Conservation (phyloP, 2,113 vertebrate genomes). For the Pangasianodon gigas region DNA sequence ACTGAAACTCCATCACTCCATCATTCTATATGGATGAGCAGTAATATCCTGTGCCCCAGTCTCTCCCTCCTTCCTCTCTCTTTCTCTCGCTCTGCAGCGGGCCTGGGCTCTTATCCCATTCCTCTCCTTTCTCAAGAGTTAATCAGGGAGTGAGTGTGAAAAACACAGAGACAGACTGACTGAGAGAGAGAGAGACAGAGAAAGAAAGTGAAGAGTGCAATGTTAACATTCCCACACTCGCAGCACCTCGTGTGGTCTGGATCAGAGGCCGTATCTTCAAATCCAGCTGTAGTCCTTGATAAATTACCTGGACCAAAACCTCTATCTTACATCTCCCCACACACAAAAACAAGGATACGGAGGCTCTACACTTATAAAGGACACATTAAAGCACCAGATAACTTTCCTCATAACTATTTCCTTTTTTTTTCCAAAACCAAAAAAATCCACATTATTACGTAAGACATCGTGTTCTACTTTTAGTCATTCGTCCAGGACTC, state of each 20-base stretch:
- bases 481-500: background rate
- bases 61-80: background rate
- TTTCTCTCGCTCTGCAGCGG: background rate
- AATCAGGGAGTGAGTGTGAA: slow-evolving; percentile 24
- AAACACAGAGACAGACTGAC: background rate
- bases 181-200: background rate
- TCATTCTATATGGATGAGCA: slow-evolving; percentile 37
- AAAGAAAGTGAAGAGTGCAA: background rate
- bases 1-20: slow-evolving; percentile 38
- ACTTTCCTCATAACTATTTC: background rate
- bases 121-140: slow-evolving; percentile 2
- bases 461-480: background rate
- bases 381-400: background rate
- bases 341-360: background rate
- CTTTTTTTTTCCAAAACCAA: background rate
- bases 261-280: slow-evolving; percentile 30
- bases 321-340: background rate
- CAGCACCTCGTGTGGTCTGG: slow-evolving; percentile 13
- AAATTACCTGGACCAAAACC: slow-evolving; percentile 6
- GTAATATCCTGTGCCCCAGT: slow-evolving; percentile 48
- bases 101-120: background rate
- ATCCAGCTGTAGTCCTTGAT: slow-evolving; percentile 46
- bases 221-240: slow-evolving; percentile 35
- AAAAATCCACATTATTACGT: background rate
- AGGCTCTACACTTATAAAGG: background rate